phyloP scores from a whole-genome alignment of 2,113 vertebrate genomes.

The Entomyzon cyanotis region DNA sequence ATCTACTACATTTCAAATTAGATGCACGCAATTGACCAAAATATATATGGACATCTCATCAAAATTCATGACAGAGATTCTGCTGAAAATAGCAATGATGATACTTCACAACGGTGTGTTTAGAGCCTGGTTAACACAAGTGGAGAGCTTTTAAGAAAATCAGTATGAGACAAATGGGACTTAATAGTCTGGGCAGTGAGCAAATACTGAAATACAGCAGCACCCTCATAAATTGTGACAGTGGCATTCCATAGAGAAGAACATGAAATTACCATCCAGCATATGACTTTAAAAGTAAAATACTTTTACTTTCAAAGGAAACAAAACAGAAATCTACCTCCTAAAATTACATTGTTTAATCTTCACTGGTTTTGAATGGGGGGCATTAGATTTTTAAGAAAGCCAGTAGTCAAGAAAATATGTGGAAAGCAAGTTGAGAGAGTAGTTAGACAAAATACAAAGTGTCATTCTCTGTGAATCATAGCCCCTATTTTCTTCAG shows the following conservation, averaged over 20 bases:
- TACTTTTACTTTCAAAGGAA: neutral
- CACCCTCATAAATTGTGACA: neutral
- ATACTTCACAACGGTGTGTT: neutral
- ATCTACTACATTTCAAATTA: neutral
- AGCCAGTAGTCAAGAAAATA: neutral
- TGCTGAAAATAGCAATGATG: neutral
- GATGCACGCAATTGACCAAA: neutral
- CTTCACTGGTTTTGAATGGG: neutral
- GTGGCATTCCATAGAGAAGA: neutral
- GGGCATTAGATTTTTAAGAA: neutral
- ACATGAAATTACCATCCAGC: neutral
- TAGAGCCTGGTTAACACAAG: neutral
- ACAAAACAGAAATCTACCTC: neutral
- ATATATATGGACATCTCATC: neutral
- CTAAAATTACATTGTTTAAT: neutral
- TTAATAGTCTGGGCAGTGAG: neutral
- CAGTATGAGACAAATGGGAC: neutral
- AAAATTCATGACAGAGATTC: neutral
- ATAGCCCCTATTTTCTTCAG: neutral
- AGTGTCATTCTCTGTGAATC: neutral
- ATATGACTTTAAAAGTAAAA: neutral
- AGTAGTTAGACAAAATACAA: neutral
- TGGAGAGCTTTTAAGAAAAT: neutral
- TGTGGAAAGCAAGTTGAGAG: neutral
- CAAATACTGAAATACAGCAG: neutral